Evolutionary conservation across 2,113 vertebrate genomes (phyloP), one percentile per base, ranked within the genome.

Genomic region (Lutjanus erythropterus): DNA sequence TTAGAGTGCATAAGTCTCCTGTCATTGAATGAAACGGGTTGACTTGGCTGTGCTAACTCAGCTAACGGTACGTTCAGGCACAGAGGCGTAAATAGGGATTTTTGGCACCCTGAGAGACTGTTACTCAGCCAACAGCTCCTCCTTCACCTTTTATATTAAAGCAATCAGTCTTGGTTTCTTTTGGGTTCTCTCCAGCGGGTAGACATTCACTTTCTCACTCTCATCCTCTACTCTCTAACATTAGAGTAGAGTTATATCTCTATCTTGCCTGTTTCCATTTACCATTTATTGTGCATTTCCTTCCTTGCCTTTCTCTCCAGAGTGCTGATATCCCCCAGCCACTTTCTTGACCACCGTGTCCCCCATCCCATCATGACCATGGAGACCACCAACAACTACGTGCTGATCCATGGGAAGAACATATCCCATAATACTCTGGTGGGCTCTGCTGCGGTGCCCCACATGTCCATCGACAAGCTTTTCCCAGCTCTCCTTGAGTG

Each of bases 401-500:
- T 94, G 53, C 65, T 88, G 55, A 91, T 94, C 73, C 93, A 94
- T n/a, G 94, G 93, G 71, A 94, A 89, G 82, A 96, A 96, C 88
- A 84, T 94, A 59, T 94, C 93, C 85, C 91, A 92, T 15, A 97
- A 71, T 62, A 95, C 95, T 83, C 68, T 89, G 62, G 94, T 58
- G 0, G 87, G 94, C 0, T 3, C 90, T 0, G 66, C 89, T 0
- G 81, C 81, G 11, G 83, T 94, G 50, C 95, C 96, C 6, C 92
- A 91, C 78, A 98, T 99, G 97, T 97, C 97, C 82, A 96, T 99
- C 79, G 96, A 96, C 86, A 96, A 96, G 79, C 97, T 99, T 68
- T 98, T 99, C 59, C 98, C 98, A 46, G 98, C 98, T 52, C 94
- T 99, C 6, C 91, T 99, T 55, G 97, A 99, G 85, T 99, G 98